Evolutionary conservation across 2,113 vertebrate genomes (phyloP).

Genomic region (Xenus cinereus): DNA sequence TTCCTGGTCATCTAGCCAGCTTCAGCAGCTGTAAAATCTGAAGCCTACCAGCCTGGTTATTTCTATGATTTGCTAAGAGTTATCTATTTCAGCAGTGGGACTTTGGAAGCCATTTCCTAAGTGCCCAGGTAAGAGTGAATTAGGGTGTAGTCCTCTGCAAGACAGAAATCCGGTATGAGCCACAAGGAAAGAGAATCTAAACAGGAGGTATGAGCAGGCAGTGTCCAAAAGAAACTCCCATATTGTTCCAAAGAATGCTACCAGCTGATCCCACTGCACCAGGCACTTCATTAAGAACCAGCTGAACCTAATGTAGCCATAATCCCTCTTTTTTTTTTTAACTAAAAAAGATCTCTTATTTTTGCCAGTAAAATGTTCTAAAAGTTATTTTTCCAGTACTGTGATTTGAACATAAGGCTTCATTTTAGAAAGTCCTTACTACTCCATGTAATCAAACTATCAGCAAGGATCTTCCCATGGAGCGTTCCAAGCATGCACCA

Average conservation of each 20-base stretch:
- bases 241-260: background rate
- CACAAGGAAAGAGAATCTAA: background rate
- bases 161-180: background rate
- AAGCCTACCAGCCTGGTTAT: background rate
- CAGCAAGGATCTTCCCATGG: background rate
- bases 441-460: background rate
- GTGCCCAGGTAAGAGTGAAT: background rate
- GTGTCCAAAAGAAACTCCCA: background rate
- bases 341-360: background rate
- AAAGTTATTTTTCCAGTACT: background rate
- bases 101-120: background rate
- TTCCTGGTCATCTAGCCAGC: background rate
- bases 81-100: background rate
- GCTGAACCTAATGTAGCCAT: background rate
- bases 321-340: background rate
- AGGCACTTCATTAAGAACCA: background rate
- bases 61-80: background rate
- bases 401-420: background rate
- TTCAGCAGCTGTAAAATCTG: background rate
- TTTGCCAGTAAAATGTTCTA: background rate
- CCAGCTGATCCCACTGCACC: background rate
- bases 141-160: background rate
- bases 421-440: background rate
- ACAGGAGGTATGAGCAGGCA: background rate
- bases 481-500: background rate